phyloP scores from a whole-genome alignment of 2,888 invertebrate genomes.

The Lasioglossum morio region DNA sequence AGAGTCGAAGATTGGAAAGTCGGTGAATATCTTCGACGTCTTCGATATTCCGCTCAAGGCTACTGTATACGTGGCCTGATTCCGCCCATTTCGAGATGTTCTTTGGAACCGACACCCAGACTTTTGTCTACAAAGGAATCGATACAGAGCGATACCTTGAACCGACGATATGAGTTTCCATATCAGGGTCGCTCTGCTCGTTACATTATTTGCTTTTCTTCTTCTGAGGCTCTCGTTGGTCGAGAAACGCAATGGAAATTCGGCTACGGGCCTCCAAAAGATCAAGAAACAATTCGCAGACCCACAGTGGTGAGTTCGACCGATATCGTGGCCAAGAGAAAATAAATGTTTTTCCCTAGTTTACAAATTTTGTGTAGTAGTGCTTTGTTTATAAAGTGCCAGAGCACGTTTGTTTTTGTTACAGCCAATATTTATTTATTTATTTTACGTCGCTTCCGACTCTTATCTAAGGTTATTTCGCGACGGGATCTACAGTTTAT shows the following conservation, averaged over 20 bases:
- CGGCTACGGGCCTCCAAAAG: neutral
- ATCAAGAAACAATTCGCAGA: neutral
- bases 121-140: slow-evolving; percentile 65
- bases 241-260: neutral
- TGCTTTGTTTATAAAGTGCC: no score
- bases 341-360: no score
- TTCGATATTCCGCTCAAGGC: slow-evolving; percentile 65
- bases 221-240: neutral
- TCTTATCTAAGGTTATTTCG: no score
- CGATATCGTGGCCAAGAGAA: no score
- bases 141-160: slow-evolving; percentile 61
- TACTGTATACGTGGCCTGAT: slow-evolving; percentile 63
- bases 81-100: slow-evolving; percentile 60
- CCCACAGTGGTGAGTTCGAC: no score
- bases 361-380: no score
- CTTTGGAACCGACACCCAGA: slow-evolving; percentile 49
- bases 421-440: no score
- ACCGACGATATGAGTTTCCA: slow-evolving; percentile 60
- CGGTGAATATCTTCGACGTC: slow-evolving; percentile 61
- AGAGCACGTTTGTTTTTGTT: no score
- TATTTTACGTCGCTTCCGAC: no score
- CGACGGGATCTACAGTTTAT: no score
- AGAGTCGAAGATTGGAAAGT: slow-evolving; percentile 64
- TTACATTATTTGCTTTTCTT: slow-evolving; percentile 49
- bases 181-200: slow-evolving; percentile 50